These are phyloP conservation scores for Platichthys flesus DNA, from an alignment of 2,113 vertebrate species.

Conservation along the genomic window DNA sequence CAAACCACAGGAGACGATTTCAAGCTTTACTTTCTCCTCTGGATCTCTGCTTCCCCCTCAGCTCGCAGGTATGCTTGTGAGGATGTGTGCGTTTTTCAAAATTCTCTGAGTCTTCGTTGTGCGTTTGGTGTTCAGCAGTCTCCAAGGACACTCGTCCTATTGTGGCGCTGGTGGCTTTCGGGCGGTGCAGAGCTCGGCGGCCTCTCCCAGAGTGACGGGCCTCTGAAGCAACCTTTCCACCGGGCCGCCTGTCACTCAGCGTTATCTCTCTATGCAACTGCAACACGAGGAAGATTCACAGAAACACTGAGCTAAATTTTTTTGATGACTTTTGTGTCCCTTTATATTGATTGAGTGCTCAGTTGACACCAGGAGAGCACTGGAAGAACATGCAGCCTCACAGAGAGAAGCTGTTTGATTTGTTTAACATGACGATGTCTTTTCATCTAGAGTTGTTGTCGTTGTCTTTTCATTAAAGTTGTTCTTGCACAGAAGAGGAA, in stretches of 20 bases:
- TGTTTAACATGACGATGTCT: no score
- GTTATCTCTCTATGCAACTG: constrained; percentile 19
- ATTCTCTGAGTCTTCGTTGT: background rate
- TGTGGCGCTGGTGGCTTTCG: constrained; percentile 31
- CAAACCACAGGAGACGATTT: no score
- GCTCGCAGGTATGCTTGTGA: constrained; percentile 15
- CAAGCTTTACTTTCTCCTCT: background rate
- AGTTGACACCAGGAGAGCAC: no score
- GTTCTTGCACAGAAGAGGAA: no score
- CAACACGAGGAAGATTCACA: constrained; percentile 15
- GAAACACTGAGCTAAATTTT: background rate
- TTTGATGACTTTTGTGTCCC: no score
- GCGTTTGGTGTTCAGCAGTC: constrained; percentile 2
- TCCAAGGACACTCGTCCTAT: constrained; percentile 42
- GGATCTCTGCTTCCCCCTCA: constrained; percentile 40
- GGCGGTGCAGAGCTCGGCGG: constrained; percentile 47
- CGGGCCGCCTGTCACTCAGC: constrained; percentile 64
- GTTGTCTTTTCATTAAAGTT: no score
- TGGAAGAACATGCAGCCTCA: no score
- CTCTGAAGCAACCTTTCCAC: constrained; percentile 56
- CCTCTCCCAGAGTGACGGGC: background rate
- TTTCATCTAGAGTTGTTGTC: no score
- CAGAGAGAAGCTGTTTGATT: no score
- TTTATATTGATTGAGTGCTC: no score
- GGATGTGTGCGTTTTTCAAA: background rate